Conservation (phyloP, 2,888 invertebrate species). For the Phorcus lineatus region DNA sequence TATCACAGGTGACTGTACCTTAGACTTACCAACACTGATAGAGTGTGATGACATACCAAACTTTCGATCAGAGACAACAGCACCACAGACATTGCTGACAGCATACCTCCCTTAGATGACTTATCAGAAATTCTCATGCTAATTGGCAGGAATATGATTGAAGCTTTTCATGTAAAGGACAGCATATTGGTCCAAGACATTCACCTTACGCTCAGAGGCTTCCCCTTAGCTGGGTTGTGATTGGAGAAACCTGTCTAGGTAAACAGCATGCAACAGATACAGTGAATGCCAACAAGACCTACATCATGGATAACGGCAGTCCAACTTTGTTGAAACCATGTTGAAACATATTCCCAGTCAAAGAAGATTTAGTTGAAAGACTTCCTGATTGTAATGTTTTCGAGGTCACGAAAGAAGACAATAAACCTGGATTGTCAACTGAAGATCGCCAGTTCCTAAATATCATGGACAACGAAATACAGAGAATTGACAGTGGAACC, state of each 20-base stretch:
- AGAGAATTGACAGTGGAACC: constrained; percentile 6
- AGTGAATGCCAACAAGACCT: constrained; percentile 8
- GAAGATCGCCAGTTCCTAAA: constrained; percentile 38
- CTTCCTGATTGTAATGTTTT: constrained; percentile 18
- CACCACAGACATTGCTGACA: constrained; percentile 32
- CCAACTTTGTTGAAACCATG: constrained; percentile 19
- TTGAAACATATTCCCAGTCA: constrained; percentile 21
- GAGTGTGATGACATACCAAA: constrained; percentile 39
- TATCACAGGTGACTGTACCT: constrained; percentile 9
- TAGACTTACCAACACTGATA: constrained; percentile 30
- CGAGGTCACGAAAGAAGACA: constrained; percentile 29
- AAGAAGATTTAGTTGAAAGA: neutral
- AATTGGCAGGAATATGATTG: constrained; percentile 36
- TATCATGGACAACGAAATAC: constrained; percentile 29
- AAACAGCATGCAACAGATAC: constrained; percentile 32
- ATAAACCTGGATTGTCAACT: constrained; percentile 31
- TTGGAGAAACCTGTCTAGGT: constrained; percentile 43
- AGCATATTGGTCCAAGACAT: constrained; percentile 32
- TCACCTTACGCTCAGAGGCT: constrained; percentile 38
- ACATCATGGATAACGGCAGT: constrained; percentile 9
- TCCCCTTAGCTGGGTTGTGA: constrained; percentile 36
- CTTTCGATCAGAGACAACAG: constrained; percentile 33
- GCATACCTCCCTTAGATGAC: constrained; percentile 31
- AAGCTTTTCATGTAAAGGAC: constrained; percentile 41
- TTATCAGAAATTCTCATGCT: constrained; percentile 33